A percentile compares a stretch with the other conserved stretches of the same genome.
Evolutionary conservation across 2,888 invertebrate genomes (phyloP).

Genomic region (Helleia helle): DNA sequence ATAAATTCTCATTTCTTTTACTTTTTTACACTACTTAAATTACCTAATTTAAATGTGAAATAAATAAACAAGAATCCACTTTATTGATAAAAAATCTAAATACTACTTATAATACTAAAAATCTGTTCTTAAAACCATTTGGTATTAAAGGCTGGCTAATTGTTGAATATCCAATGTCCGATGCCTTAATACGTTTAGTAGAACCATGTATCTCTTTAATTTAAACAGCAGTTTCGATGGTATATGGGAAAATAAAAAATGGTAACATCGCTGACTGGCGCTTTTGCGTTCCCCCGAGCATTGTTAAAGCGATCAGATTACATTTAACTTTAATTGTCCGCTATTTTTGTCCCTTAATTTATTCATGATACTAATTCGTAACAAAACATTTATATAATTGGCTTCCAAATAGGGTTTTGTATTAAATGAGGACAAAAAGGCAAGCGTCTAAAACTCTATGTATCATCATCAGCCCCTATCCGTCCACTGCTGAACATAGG

Average conservation of each 20-base stretch:
- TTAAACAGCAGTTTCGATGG: conserved; percentile 22
- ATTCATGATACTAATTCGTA: conserved; percentile 21
- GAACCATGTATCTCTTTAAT: conserved; percentile 20
- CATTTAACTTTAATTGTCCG: conserved; percentile 47
- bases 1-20: too few relatives aligned
- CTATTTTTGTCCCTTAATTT: conserved; percentile 30
- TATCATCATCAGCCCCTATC: too few relatives aligned
- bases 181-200: conserved; percentile 16
- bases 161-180: background rate
- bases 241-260: conserved; percentile 23
- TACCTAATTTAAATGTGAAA: too few relatives aligned
- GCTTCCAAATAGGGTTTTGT: background rate
- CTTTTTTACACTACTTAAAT: too few relatives aligned
- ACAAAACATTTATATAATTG: conserved; percentile 18
- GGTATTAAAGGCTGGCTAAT: background rate
- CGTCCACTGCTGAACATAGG: too few relatives aligned
- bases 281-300: conserved; percentile 36
- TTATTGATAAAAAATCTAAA: too few relatives aligned
- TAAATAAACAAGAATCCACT: too few relatives aligned
- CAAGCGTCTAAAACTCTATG: too few relatives aligned
- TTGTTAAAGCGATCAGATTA: conserved; percentile 51
- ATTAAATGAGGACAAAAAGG: too few relatives aligned
- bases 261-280: conserved; percentile 23
- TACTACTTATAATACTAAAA: too few relatives aligned
- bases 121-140: background rate